Conservation (phyloP, 2,113 vertebrate genomes). For the Cygnus buccinator region DNA sequence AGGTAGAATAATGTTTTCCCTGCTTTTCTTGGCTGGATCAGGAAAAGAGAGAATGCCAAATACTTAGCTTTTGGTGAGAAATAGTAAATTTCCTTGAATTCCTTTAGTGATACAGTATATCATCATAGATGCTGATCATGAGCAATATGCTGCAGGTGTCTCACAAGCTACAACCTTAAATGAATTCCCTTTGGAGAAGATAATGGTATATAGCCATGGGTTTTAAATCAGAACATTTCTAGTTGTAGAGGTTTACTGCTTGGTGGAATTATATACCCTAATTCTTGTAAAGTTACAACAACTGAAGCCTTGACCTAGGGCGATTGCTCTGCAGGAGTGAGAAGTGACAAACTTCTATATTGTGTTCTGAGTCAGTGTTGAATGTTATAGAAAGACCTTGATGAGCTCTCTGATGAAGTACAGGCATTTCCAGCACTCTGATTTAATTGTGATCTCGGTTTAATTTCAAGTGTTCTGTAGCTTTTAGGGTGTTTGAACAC, state of each 20-base stretch:
- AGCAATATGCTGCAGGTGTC: neutral
- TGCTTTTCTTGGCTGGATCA: neutral
- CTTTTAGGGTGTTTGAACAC: neutral
- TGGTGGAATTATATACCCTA: neutral
- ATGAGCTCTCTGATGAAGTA: neutral
- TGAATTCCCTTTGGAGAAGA: neutral
- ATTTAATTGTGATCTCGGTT: neutral
- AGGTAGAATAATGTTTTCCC: neutral
- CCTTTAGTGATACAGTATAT: neutral
- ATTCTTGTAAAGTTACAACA: neutral
- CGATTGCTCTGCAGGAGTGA: constrained; percentile 18
- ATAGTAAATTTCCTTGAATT: neutral
- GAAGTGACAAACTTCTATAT: neutral
- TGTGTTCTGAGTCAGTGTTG: neutral
- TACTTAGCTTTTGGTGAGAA: neutral
- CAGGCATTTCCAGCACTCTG: neutral
- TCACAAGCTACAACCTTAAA: neutral
- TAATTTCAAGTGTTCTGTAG: constrained; percentile 25
- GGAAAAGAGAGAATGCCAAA: neutral
- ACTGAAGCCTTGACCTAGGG: neutral
- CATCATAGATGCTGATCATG: neutral
- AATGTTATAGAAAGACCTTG: neutral
- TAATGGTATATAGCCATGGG: neutral
- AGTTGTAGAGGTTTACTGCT: neutral
- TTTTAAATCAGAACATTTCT: neutral